These are phyloP conservation scores for Dendroctonus ponderosae DNA, from an alignment of 1,140 invertebrate genomes.

Conservation along the genomic window DNA sequence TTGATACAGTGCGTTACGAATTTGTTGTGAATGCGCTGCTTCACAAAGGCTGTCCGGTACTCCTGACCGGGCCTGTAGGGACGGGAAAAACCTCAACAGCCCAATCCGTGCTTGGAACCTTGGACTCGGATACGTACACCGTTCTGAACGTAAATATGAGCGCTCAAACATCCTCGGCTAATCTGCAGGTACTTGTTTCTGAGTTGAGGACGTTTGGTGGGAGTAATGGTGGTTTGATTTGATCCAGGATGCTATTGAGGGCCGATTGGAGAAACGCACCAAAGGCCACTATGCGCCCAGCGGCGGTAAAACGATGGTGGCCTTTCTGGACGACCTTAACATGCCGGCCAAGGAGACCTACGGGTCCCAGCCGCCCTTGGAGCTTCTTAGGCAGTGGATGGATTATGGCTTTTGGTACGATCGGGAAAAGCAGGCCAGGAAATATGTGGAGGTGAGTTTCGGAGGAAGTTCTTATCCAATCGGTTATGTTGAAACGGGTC, in stretches of 20 bases:
- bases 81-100: slow-evolving; percentile 80
- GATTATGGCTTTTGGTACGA: slow-evolving; percentile 88
- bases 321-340: slow-evolving; percentile 87
- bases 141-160: slow-evolving; percentile 80
- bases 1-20: slow-evolving; percentile 78
- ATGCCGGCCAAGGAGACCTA: slow-evolving; percentile 86
- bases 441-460: slow-evolving; percentile 62
- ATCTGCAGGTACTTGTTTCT: slow-evolving; percentile 58
- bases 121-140: slow-evolving; percentile 65
- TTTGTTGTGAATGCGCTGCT: slow-evolving; percentile 66
- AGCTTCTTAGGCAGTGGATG: slow-evolving; percentile 80
- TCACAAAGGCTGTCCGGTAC: slow-evolving; percentile 62
- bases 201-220: background rate
- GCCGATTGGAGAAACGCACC: slow-evolving; percentile 76
- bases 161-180: slow-evolving; percentile 76
- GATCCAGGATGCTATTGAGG: slow-evolving; percentile 60
- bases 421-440: slow-evolving; percentile 68
- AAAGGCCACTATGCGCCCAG: slow-evolving; percentile 76
- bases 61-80: slow-evolving; percentile 77
- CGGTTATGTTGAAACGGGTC: background rate
- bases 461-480: background rate
- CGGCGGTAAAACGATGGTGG: slow-evolving; percentile 74
- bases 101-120: slow-evolving; percentile 61
- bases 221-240: background rate
- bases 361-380: slow-evolving; percentile 81